phyloP scores from a whole-genome alignment of 2,797 vertebrate species.

The Pseudochirops corinnae region DNA sequence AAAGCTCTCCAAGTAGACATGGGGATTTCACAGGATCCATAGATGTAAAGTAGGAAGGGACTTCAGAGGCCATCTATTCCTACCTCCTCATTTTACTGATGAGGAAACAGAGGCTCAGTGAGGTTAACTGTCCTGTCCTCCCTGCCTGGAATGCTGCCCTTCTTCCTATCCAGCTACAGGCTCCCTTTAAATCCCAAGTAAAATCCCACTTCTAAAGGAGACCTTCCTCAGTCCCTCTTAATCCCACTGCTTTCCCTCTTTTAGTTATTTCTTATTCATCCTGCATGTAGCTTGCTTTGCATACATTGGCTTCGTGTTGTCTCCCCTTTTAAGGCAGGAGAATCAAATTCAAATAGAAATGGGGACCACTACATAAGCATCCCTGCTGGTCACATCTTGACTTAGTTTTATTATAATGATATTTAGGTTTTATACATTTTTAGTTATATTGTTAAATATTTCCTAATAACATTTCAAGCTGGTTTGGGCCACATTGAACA shows the following conservation, averaged over 20 bases:
- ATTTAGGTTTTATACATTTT: not conserved
- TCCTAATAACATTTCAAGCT: not conserved
- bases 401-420: not conserved
- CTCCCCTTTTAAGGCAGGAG: not conserved
- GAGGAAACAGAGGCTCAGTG: not conserved
- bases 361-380: not conserved
- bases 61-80: not conserved
- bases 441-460: not conserved
- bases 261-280: not conserved
- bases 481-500: not conserved
- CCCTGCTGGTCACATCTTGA: not conserved
- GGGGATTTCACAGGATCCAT: not conserved
- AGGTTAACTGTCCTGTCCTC: fast-evolving
- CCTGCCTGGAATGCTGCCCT: not conserved
- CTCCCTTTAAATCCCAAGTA: not conserved
- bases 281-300: not conserved
- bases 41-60: not conserved
- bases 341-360: not conserved
- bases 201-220: not conserved
- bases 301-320: not conserved
- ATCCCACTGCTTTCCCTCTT: not conserved
- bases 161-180: not conserved
- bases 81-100: fast-evolving
- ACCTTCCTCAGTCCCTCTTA: not conserved
- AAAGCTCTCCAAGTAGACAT: not conserved